Conservation (phyloP, 2,797 vertebrate genomes). For the Sebastes oblongus region DNA sequence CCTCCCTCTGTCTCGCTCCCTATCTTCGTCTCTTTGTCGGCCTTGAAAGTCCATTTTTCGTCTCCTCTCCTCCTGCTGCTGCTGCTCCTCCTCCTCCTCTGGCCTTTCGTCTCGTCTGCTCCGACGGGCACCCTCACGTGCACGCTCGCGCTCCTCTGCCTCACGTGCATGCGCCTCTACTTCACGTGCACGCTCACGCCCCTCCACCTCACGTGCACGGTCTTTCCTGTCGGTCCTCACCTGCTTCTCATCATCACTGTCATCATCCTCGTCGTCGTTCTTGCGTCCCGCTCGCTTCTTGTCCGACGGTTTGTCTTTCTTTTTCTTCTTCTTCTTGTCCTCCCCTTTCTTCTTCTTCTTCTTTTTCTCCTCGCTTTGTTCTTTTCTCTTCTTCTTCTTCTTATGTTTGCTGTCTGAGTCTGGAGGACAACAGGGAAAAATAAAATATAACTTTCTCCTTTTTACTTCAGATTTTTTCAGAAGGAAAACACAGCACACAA, state of each 20-base stretch:
- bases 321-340: neutral
- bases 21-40: constrained; percentile 38
- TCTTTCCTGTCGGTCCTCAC: constrained; percentile 26
- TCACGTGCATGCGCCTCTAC: neutral
- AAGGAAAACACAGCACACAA: neutral
- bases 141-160: neutral
- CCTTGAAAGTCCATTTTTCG: constrained; percentile 34
- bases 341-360: constrained; percentile 8
- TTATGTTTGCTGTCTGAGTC: constrained; percentile 80
- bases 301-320: constrained; percentile 24
- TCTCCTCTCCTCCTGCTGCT: constrained; percentile 30
- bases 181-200: neutral
- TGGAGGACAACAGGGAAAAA: constrained; percentile 47
- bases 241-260: constrained; percentile 1
- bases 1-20: constrained; percentile 11
- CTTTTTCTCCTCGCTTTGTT: constrained; percentile 69
- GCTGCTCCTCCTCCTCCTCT: constrained; percentile 3
- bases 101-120: constrained; percentile 28
- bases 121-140: constrained; percentile 8
- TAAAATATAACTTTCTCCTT: neutral
- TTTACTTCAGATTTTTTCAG: neutral
- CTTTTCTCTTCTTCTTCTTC: constrained; percentile 80
- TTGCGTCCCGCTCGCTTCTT: constrained; percentile 31
- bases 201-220: neutral
- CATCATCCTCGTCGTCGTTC: neutral